Percentiles rank a stretch among this genome's conserved stretches.
Conservation (phyloP, 2,113 vertebrate genomes). For the Lagopus leucura region DNA sequence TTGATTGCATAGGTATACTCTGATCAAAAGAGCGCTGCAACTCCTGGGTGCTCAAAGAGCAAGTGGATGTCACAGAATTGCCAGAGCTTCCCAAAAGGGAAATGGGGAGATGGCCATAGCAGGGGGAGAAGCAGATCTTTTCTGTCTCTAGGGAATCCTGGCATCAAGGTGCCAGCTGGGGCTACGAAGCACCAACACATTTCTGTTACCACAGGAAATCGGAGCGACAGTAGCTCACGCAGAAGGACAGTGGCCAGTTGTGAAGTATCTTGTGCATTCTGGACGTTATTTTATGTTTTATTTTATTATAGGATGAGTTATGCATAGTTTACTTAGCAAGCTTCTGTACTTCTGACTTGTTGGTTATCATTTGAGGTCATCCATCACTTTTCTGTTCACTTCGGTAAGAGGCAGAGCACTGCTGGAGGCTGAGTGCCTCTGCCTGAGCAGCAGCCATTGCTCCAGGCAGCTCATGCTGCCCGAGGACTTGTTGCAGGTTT, state of each 20-base stretch:
- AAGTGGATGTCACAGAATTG: background rate
- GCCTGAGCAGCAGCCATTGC: too few species aligned
- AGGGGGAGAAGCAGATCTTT: background rate
- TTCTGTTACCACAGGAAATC: background rate
- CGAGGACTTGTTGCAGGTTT: background rate
- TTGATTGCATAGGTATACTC: background rate
- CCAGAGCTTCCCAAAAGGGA: background rate
- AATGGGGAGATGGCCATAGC: background rate
- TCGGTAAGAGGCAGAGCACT: background rate
- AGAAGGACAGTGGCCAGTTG: background rate
- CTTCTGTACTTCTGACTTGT: background rate
- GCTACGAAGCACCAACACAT: rapidly evolving
- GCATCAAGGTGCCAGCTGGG: background rate
- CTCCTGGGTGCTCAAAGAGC: background rate
- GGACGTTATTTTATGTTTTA: background rate
- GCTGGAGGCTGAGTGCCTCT: too few species aligned
- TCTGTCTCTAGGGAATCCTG: background rate
- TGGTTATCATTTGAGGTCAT: background rate
- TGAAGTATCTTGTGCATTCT: background rate
- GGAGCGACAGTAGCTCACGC: background rate
- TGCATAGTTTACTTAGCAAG: background rate
- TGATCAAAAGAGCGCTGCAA: background rate
- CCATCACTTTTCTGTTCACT: background rate
- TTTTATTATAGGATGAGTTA: background rate
- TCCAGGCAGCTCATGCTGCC: too few species aligned